Evolutionary conservation across 2,888 invertebrate genomes (phyloP).

Genomic region (Lasioglossum leucozonium): DNA sequence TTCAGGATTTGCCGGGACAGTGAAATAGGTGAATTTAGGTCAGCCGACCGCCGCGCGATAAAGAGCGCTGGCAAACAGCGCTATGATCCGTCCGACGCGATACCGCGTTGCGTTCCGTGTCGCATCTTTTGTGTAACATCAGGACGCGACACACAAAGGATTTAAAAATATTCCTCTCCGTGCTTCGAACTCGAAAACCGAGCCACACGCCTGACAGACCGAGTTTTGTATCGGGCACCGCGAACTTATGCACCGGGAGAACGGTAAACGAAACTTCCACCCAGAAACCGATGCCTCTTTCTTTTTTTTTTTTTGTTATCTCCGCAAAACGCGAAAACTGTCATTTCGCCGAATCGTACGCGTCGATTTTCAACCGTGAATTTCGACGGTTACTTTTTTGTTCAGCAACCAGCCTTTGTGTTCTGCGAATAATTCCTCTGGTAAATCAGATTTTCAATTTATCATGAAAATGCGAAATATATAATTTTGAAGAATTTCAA

Average conservation of each 20-base stretch:
- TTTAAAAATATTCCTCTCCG: slow-evolving; percentile 31
- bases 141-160: neutral
- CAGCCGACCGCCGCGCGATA: slow-evolving; percentile 31
- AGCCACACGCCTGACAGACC: neutral
- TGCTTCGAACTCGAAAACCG: neutral
- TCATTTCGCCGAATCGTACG: neutral
- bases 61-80: slow-evolving; percentile 14
- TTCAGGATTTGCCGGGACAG: slow-evolving; percentile 34
- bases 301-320: neutral
- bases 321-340: neutral
- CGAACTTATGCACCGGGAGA: slow-evolving; percentile 14
- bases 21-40: slow-evolving; percentile 51
- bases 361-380: neutral
- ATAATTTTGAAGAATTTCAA: neutral
- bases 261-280: neutral
- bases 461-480: neutral
- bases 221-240: slow-evolving; percentile 21
- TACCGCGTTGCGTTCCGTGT: neutral
- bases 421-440: neutral
- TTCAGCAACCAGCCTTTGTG: neutral
- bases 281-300: neutral
- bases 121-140: neutral
- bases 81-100: slow-evolving; percentile 7
- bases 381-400: neutral
- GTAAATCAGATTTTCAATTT: neutral